These are phyloP conservation scores for Diploscapter pachys DNA, from an alignment of 1,140 invertebrate species.

Conservation along the genomic window DNA sequence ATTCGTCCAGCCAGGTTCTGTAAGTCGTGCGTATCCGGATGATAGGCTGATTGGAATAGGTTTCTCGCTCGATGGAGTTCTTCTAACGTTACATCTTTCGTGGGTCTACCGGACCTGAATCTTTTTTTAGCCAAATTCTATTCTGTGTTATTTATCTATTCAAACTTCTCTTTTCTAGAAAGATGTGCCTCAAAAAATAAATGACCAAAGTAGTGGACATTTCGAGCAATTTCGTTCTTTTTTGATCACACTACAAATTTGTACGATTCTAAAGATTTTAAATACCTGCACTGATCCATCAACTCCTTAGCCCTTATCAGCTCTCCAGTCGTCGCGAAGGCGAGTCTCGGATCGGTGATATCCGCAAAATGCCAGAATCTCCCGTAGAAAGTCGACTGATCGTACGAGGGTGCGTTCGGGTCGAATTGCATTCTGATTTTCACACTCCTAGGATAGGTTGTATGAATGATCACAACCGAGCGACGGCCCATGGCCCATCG, in stretches of 20 bases:
- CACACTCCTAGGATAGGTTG: not conserved
- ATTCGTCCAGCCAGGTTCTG: conserved; percentile 70
- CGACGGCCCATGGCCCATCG: too few relatives aligned
- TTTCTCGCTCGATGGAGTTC: conserved; percentile 87
- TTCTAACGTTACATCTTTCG: conserved; percentile 68
- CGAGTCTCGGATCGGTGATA: conserved; percentile 87
- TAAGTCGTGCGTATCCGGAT: conserved; percentile 88
- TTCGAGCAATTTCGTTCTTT: not conserved
- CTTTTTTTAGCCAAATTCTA: not conserved
- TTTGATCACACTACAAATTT: not conserved
- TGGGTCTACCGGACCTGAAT: conserved; percentile 59
- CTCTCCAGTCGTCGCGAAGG: conserved; percentile 71
- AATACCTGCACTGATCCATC: conserved; percentile 30
- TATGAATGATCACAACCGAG: too few relatives aligned
- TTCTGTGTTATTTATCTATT: not conserved
- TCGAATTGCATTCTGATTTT: conserved; percentile 58
- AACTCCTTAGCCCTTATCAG: conserved; percentile 73
- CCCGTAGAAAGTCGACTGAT: conserved; percentile 83
- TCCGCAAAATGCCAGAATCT: conserved; percentile 90
- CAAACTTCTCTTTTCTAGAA: not conserved
- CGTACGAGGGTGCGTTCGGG: conserved; percentile 83
- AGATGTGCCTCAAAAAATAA: not conserved
- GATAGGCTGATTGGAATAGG: conserved; percentile 93
- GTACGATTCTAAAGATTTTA: not conserved
- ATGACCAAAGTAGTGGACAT: not conserved